Conservation (phyloP, 2,113 vertebrate species). For the Kobus ellipsiprymnus region DNA sequence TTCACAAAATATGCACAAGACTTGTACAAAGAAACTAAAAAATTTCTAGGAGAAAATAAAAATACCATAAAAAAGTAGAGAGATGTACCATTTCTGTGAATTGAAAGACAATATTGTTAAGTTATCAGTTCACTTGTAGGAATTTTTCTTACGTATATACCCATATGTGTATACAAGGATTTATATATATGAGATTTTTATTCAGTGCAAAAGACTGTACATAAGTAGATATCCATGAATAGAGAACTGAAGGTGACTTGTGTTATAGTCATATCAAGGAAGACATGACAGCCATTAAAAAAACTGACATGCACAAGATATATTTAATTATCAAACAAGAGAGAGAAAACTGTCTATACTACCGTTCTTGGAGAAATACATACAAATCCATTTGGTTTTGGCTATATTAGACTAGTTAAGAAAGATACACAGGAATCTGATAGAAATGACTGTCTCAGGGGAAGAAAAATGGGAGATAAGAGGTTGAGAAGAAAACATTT, state of each 20-base stretch:
- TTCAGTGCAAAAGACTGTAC: neutral
- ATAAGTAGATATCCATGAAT: neutral
- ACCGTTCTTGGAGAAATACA: neutral
- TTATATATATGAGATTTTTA: neutral
- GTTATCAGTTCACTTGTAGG: neutral
- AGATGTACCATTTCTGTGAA: neutral
- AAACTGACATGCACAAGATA: neutral
- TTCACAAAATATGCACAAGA: neutral
- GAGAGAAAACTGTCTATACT: neutral
- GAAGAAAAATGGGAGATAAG: neutral
- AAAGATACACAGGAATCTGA: neutral
- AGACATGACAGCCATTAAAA: neutral
- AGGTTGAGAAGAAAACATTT: neutral
- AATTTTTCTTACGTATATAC: neutral
- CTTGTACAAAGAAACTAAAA: neutral
- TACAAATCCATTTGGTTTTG: neutral
- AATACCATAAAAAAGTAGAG: neutral
- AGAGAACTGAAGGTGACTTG: neutral
- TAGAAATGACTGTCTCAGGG: neutral
- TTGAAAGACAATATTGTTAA: neutral
- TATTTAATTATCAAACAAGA: neutral
- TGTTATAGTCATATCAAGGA: neutral
- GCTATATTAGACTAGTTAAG: neutral
- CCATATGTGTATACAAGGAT: neutral
- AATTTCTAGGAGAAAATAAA: neutral